Percentiles rank a stretch among this genome's conserved stretches.
Evolutionary conservation across 1,140 invertebrate species (phyloP).

Genomic region (Pinna nobilis): DNA sequence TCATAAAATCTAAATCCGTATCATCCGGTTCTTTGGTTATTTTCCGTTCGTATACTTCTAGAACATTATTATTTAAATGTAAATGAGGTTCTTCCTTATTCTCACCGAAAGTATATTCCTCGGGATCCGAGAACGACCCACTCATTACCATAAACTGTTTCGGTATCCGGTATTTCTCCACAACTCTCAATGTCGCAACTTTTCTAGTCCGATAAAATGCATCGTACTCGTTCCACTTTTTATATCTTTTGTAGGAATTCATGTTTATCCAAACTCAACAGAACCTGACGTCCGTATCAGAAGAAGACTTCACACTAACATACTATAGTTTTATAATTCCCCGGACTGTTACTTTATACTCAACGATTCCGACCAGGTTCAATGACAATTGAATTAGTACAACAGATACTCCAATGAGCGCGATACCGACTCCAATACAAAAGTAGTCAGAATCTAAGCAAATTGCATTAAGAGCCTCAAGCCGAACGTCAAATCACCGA

Average conservation of each 20-base stretch:
- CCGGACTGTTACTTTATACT: too few relatives aligned
- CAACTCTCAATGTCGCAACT: slow-evolving; percentile 19
- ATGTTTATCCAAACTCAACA: not conserved
- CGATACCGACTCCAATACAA: too few relatives aligned
- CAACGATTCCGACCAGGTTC: too few relatives aligned
- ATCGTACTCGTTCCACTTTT: not conserved
- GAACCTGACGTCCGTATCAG: not conserved
- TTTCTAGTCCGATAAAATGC: slow-evolving; percentile 8
- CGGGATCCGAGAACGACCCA: slow-evolving; percentile 9
- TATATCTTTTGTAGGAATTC: slow-evolving; percentile 1
- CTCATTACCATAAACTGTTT: slow-evolving; percentile 29
- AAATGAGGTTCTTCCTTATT: not conserved
- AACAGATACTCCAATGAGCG: too few relatives aligned
- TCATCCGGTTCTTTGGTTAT: slow-evolving; percentile 8
- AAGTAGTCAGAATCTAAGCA: too few relatives aligned
- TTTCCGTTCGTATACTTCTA: slow-evolving; percentile 11
- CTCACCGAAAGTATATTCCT: slow-evolving; percentile 18
- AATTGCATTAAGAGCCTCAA: too few relatives aligned
- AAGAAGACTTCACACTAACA: not conserved
- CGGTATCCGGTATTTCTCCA: slow-evolving; percentile 12
- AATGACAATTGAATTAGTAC: too few relatives aligned
- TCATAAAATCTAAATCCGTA: slow-evolving; percentile 28
- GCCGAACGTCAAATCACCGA: too few relatives aligned
- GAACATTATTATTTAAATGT: not conserved
- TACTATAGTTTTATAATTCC: too few relatives aligned